Conservation (phyloP, 2,113 vertebrate species). For the Sitta europaea region DNA sequence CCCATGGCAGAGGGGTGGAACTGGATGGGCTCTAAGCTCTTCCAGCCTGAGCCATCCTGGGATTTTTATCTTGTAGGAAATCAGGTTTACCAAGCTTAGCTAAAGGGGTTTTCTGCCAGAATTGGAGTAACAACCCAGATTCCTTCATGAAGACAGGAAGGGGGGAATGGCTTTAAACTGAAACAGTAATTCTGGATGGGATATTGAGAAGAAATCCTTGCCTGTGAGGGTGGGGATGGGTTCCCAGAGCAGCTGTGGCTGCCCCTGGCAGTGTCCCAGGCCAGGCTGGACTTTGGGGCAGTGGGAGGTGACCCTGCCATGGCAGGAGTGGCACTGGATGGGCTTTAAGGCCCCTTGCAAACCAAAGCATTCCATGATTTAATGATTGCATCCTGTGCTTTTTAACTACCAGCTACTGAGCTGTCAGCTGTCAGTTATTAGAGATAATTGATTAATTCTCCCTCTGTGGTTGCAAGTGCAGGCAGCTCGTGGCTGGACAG, state of each 20-base stretch:
- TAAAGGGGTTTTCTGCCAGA: not conserved
- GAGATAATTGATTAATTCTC: not conserved
- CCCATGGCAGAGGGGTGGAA: not conserved
- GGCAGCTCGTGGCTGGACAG: not conserved
- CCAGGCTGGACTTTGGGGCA: not conserved
- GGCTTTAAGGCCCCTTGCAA: not conserved
- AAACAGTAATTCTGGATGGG: not conserved
- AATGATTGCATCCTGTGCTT: not conserved
- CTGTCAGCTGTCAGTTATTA: not conserved
- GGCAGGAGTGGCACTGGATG: not conserved
- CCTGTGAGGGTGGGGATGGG: not conserved
- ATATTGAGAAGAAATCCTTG: not conserved
- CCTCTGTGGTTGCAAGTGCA: not conserved
- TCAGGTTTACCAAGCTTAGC: not conserved
- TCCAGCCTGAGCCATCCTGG: not conserved
- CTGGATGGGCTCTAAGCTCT: not conserved
- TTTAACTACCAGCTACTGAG: not conserved
- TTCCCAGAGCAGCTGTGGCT: fast-evolving
- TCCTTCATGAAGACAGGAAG: not conserved
- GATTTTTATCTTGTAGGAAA: not conserved
- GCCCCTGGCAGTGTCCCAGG: not conserved
- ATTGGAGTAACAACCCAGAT: too few relatives aligned
- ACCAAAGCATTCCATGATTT: not conserved
- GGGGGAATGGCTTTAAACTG: not conserved
- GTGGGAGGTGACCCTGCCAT: not conserved